Evolutionary conservation across 2,113 vertebrate genomes (phyloP), one percentile per base, ranked within the genome.

Genomic region (Phrynocephalus versicolor): DNA sequence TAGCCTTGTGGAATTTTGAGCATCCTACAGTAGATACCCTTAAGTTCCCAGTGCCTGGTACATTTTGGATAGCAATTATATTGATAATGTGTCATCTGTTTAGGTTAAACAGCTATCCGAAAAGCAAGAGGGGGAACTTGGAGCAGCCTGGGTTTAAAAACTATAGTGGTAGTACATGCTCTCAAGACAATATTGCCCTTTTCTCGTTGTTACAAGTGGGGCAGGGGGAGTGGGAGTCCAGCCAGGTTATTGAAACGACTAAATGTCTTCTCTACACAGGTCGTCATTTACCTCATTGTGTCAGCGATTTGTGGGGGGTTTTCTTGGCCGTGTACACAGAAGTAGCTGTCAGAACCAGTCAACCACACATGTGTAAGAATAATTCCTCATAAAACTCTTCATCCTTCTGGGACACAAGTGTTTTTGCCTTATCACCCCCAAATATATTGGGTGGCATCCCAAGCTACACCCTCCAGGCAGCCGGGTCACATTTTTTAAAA

Each of bases 251-350:
- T n/a, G 25, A 69, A n/a, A 2, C 58, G 67, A 79, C 57, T 35
- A 16, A 9, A 33, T 6, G 9, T 21, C 62, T 21, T 82, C 60
- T 88, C 35, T 70, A 83, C 73, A 74, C 91, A 99, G 98, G 97
- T 99, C 39, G 92, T 99, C 89, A 94, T 99, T 92, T 99, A 98
- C 91, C 94, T 98, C 87, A 97, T 99, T 30, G 96, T 99, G 13
- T 98, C 98, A 0, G 96, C 90, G 19, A 86, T 97, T 72, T 99
- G 98, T 2, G 98, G 97, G 2, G 98, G 98, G 57, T 96, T 99
- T 58, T 96, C 94, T 8, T 99, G 98, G 98, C 97, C 97, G 4
- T 99, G 99, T 81, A 96, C 97, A 91, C 92, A 96, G 71, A 96
- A 98, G 94, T 98, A 96, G 94, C 84, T 3, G n/a, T 58, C 60